A percentile compares a stretch with the other conserved stretches of the same genome.
Evolutionary conservation across 2,888 invertebrate genomes (phyloP).

Genomic region (Ferrisia virgata): DNA sequence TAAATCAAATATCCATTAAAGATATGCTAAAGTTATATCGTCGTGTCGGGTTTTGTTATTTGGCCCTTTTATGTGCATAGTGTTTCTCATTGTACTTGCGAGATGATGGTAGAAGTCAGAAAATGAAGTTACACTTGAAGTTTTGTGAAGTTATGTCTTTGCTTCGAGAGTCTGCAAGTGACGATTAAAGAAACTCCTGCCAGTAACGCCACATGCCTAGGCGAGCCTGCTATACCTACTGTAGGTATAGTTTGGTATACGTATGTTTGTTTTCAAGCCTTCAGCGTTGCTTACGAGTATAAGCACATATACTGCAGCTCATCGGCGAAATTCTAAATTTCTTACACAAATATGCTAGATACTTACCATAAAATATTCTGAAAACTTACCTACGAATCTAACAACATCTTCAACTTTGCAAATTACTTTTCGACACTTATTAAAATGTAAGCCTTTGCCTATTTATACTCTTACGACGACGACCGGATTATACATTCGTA

Average conservation of each 20-base stretch:
- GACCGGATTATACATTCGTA: background rate
- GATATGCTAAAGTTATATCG: background rate
- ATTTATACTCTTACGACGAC: no score
- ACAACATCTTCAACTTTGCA: background rate
- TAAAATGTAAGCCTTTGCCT: background rate
- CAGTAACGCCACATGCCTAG: background rate
- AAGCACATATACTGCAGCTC: no score
- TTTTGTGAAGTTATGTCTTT: background rate
- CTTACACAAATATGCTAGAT: background rate
- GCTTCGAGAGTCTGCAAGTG: background rate
- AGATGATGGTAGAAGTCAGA: conserved; percentile 14
- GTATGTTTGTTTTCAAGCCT: background rate
- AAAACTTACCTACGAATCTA: conserved; percentile 7
- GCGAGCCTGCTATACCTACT: background rate
- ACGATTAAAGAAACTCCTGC: background rate
- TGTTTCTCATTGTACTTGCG: background rate
- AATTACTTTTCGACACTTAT: background rate
- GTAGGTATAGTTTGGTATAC: background rate
- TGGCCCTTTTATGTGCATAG: background rate
- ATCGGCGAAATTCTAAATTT: conserved; percentile 14
- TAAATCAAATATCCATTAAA: conserved; percentile 28
- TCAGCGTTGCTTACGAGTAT: no score
- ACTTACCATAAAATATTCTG: background rate
- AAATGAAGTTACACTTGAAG: background rate
- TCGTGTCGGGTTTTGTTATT: background rate